Evolutionary conservation across 2,113 vertebrate genomes (phyloP).

Genomic region (Rhinogobius similis): DNA sequence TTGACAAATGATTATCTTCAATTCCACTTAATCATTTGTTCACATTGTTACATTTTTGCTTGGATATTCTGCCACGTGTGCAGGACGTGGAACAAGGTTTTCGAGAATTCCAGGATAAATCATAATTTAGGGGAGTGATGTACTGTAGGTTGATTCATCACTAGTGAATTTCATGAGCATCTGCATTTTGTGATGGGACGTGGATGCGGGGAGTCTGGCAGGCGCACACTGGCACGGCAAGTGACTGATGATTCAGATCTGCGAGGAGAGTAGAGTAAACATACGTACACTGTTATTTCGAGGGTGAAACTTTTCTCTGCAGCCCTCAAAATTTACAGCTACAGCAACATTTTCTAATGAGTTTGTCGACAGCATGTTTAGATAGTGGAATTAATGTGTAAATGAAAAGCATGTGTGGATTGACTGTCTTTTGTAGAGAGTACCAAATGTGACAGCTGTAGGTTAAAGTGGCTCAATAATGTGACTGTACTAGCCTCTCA

Average conservation of each 20-base stretch:
- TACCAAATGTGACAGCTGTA: not conserved
- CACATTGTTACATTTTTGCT: not conserved
- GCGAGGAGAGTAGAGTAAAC: conserved; percentile 52
- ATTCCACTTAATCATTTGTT: not conserved
- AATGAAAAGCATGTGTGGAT: not conserved
- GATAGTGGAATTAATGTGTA: not conserved
- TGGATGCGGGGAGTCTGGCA: conserved; percentile 48
- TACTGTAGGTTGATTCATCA: conserved; percentile 57
- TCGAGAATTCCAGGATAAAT: conserved; percentile 40
- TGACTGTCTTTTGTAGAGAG: too few species aligned
- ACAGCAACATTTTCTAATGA: conserved; percentile 19
- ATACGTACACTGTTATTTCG: conserved; percentile 57
- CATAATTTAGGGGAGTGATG: conserved; percentile 15
- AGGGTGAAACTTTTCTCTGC: conserved; percentile 51
- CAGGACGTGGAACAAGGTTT: conserved; percentile 12
- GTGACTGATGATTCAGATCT: conserved; percentile 60
- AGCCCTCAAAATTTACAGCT: conserved; percentile 31
- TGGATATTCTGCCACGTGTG: not conserved
- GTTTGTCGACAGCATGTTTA: not conserved
- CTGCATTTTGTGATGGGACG: conserved; percentile 52
- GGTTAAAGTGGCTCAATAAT: not conserved
- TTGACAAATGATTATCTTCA: not conserved
- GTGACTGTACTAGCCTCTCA: too few species aligned
- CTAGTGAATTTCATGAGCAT: conserved; percentile 48
- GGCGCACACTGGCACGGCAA: conserved; percentile 41